Conservation (phyloP, 2,888 invertebrate species). For the Chloroclysta siterata region DNA sequence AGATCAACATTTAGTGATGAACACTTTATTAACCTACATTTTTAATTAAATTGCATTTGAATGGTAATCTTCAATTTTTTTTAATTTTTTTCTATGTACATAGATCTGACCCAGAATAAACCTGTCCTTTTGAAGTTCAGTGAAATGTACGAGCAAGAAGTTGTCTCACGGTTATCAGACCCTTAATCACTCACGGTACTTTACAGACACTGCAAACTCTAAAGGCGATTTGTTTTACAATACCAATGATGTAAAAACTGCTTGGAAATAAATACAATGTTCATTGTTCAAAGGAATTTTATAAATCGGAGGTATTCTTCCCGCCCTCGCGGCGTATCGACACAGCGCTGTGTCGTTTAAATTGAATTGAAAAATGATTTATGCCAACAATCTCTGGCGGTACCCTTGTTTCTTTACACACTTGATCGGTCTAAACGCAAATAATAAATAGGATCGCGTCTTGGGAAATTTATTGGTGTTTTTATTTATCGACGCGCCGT, state of each 20-base stretch:
- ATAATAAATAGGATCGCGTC: conserved; percentile 66
- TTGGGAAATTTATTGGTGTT: conserved; percentile 59
- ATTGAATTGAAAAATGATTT: conserved; percentile 83
- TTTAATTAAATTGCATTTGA: too few relatives aligned
- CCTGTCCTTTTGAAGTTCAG: too few relatives aligned
- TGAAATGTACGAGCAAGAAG: too few relatives aligned
- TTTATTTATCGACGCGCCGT: conserved; percentile 53
- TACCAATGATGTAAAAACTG: conserved; percentile 9
- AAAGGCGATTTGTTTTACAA: conserved; percentile 13
- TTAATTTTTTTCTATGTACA: too few relatives aligned
- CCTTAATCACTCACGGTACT: not conserved
- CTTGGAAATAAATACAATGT: conserved; percentile 8
- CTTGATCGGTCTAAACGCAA: conserved; percentile 70
- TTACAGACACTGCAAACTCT: not conserved
- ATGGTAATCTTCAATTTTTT: too few relatives aligned
- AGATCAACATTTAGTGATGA: too few relatives aligned
- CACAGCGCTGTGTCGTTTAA: conserved; percentile 75
- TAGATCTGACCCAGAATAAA: too few relatives aligned
- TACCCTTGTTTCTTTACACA: conserved; percentile 70
- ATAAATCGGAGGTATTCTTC: conserved; percentile 44
- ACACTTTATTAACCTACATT: too few relatives aligned
- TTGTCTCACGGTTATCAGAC: too few relatives aligned
- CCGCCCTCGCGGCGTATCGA: conserved; percentile 51
- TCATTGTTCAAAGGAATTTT: conserved; percentile 38
- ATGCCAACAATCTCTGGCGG: conserved; percentile 74